A percentile compares a stretch with the other conserved stretches of the same genome.
Conservation (phyloP, 2,888 invertebrate genomes). For the Germaria angustata region DNA sequence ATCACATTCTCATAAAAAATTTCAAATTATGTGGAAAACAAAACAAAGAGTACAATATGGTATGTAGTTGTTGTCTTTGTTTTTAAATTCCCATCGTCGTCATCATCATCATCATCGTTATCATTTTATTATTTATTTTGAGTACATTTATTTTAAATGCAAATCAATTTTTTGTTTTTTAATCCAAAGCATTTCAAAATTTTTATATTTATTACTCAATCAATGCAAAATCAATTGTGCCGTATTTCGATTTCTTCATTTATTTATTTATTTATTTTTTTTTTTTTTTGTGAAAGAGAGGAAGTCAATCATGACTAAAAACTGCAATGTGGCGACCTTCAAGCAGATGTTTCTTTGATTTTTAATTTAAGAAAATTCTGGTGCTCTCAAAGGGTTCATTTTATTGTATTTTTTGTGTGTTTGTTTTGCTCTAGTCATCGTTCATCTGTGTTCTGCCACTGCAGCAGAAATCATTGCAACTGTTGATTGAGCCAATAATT, state of each 20-base stretch:
- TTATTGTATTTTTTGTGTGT: neutral
- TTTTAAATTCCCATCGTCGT: slow-evolving; percentile 17
- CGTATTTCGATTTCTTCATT: neutral
- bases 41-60: slow-evolving; percentile 5
- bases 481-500: slow-evolving; percentile 62
- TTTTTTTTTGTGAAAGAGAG: slow-evolving; percentile 16
- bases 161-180: slow-evolving; percentile 52
- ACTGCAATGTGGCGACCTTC: slow-evolving; percentile 58
- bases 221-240: slow-evolving; percentile 62
- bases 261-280: neutral
- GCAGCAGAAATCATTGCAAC: slow-evolving; percentile 44
- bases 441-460: slow-evolving; percentile 50
- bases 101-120: slow-evolving; percentile 17
- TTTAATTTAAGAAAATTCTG: slow-evolving; percentile 23
- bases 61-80: slow-evolving; percentile 22
- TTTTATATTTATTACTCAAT: slow-evolving; percentile 68
- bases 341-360: slow-evolving; percentile 64
- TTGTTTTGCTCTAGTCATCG: slow-evolving; percentile 27
- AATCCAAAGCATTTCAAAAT: slow-evolving; percentile 41
- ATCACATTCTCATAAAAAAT: neutral
- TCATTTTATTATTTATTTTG: slow-evolving; percentile 24
- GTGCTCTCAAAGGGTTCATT: slow-evolving; percentile 2
- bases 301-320: slow-evolving; percentile 58
- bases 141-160: slow-evolving; percentile 66
- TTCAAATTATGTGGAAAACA: neutral